Conservation (phyloP, 2,888 invertebrate genomes). For the Acheta domesticus region DNA sequence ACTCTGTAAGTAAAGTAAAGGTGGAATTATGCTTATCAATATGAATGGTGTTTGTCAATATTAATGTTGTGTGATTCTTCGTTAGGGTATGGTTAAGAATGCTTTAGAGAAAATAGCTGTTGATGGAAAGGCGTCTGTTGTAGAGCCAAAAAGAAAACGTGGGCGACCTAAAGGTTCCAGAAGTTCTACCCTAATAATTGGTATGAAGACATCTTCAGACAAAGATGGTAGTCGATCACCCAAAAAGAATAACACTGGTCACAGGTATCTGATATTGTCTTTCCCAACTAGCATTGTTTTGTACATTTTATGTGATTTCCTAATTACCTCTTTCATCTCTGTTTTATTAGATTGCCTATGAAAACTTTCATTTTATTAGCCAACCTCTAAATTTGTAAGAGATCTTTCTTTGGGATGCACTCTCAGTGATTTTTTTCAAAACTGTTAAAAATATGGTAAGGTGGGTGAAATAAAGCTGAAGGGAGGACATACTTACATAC, state of each 20-base stretch:
- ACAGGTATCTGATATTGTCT: neutral
- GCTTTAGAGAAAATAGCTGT: constrained; percentile 19
- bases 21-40: neutral
- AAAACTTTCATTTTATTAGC: neutral
- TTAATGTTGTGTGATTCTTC: neutral
- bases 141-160: constrained; percentile 30
- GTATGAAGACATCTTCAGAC: constrained; percentile 3
- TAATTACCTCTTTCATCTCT: neutral
- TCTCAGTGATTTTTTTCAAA: too few species aligned
- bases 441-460: too few species aligned
- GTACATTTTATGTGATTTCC: too few species aligned
- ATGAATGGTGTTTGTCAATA: neutral
- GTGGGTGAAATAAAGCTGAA: too few species aligned
- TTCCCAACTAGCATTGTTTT: neutral
- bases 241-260: neutral
- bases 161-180: constrained; percentile 38
- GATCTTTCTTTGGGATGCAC: too few species aligned
- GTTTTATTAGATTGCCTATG: neutral
- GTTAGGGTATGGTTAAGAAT: constrained; percentile 23
- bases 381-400: too few species aligned
- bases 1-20: neutral
- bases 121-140: constrained; percentile 6
- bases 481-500: too few species aligned
- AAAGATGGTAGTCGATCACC: constrained; percentile 7
- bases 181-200: constrained; percentile 24